Percentiles rank a stretch among this genome's conserved stretches.
Evolutionary conservation across 2,113 vertebrate species (phyloP).

Genomic region (Tachysurus vachellii): DNA sequence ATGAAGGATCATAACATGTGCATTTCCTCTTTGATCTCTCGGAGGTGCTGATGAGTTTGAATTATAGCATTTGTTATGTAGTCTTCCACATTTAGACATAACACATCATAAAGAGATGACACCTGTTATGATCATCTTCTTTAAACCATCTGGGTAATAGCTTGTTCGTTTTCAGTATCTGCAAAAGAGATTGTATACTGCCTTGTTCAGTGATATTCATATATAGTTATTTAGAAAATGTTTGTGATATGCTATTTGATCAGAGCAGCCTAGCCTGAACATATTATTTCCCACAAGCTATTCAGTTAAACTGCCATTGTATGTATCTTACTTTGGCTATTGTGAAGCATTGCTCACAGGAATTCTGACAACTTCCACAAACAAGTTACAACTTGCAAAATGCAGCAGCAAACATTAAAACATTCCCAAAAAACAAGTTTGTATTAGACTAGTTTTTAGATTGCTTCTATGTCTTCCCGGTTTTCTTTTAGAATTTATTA

Average conservation of each 20-base stretch:
- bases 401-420: background rate
- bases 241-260: constrained; percentile 38
- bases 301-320: constrained; percentile 61
- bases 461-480: background rate
- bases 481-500: background rate
- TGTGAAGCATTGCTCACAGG: background rate
- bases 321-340: background rate
- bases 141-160: background rate
- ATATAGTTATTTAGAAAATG: background rate
- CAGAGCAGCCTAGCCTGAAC: constrained; percentile 53
- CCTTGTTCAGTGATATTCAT: background rate
- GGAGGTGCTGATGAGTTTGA: constrained; percentile 47
- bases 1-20: constrained; percentile 41
- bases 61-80: constrained; percentile 27
- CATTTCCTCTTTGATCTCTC: constrained; percentile 36
- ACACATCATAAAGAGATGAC: constrained; percentile 27
- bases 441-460: background rate
- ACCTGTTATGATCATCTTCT: constrained; percentile 40
- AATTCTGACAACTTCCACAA: background rate
- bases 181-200: background rate
- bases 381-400: background rate
- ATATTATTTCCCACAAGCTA: constrained; percentile 58
- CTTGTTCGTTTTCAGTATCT: background rate
- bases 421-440: background rate
- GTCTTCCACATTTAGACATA: constrained; percentile 40